Conservation (phyloP, 2,113 vertebrate species). For the Orientallactaga bullata region DNA sequence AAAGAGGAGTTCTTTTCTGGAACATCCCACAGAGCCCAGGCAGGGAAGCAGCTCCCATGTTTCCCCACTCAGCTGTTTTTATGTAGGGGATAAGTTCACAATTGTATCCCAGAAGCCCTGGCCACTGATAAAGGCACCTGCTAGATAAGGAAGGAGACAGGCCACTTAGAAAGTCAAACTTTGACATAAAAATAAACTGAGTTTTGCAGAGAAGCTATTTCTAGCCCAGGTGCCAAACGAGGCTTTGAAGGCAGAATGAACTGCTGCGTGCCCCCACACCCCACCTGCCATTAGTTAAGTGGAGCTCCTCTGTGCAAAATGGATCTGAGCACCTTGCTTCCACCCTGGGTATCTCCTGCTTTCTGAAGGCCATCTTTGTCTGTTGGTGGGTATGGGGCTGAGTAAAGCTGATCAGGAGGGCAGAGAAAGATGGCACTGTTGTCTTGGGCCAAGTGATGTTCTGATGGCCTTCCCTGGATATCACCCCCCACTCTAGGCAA, state of each 20-base stretch:
- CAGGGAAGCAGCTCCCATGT: not conserved
- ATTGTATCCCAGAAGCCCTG: not conserved
- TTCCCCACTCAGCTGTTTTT: not conserved
- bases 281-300: not conserved
- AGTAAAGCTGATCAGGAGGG: not conserved
- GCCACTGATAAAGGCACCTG: not conserved
- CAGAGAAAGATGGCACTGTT: not conserved
- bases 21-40: not conserved
- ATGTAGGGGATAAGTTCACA: not conserved
- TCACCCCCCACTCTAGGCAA: too few species aligned
- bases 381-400: not conserved
- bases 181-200: conserved; percentile 65
- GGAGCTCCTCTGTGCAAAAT: not conserved
- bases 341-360: not conserved
- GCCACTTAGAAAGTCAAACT: conserved; percentile 62
- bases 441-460: not conserved
- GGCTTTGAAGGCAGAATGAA: conserved; percentile 46
- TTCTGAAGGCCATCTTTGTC: not conserved
- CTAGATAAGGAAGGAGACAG: conserved; percentile 46
- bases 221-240: conserved; percentile 52
- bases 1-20: not conserved
- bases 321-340: not conserved
- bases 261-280: accelerated
- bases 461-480: not conserved
- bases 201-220: conserved; percentile 73